Evolutionary conservation across 1,140 invertebrate genomes (phyloP).

Genomic region (Nasonia longicornis): DNA sequence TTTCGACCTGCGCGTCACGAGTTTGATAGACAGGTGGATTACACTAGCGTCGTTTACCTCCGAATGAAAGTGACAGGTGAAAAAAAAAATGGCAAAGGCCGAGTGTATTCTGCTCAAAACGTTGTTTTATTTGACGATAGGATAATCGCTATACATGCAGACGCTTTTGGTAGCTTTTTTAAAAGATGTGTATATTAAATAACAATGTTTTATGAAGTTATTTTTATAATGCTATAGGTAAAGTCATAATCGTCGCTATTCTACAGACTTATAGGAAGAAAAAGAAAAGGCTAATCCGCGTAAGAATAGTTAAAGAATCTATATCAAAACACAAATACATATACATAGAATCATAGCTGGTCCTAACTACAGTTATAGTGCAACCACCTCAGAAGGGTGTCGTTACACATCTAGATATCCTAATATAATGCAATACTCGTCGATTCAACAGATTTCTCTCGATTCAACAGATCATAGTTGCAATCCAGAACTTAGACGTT

Average conservation of each 20-base stretch:
- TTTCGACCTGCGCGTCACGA: background rate
- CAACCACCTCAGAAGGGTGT: background rate
- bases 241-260: background rate
- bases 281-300: background rate
- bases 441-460: background rate
- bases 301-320: slow-evolving; percentile 1
- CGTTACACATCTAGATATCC: background rate
- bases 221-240: slow-evolving; percentile 4
- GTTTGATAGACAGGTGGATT: background rate
- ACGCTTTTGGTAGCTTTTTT: background rate
- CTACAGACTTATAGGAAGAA: slow-evolving; percentile 3
- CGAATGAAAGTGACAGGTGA: background rate
- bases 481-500: background rate
- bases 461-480: slow-evolving; percentile 4
- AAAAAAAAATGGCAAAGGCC: background rate
- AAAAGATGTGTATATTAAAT: slow-evolving; percentile 26
- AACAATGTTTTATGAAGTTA: slow-evolving; percentile 9
- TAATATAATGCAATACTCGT: background rate
- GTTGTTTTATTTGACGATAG: slow-evolving; percentile 3
- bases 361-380: background rate
- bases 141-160: background rate
- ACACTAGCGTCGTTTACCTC: background rate
- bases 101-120: background rate
- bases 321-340: slow-evolving; percentile 14
- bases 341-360: background rate